These are phyloP conservation scores for Drosophila atripex DNA, from an alignment of 2,888 invertebrate species.

Conservation along the genomic window DNA sequence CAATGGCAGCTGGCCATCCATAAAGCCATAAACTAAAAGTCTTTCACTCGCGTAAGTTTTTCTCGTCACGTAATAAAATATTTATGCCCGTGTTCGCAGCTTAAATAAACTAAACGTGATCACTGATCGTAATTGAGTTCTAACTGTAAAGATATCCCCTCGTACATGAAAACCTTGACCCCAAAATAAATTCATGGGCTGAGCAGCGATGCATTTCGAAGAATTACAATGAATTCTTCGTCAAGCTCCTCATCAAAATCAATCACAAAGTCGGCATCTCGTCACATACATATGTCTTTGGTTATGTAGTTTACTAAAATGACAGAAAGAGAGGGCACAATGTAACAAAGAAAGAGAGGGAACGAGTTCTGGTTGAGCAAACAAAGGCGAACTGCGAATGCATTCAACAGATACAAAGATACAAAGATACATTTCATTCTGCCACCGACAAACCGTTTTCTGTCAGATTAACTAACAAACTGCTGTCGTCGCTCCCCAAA, in stretches of 20 bases:
- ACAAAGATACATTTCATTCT: slow-evolving; percentile 60
- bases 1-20: slow-evolving; percentile 32
- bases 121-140: slow-evolving; percentile 54
- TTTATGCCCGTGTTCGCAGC: slow-evolving; percentile 45
- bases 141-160: slow-evolving; percentile 55
- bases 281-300: slow-evolving; percentile 60
- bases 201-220: slow-evolving; percentile 51
- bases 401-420: slow-evolving; percentile 62
- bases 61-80: slow-evolving; percentile 57
- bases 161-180: slow-evolving; percentile 62
- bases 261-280: slow-evolving; percentile 60
- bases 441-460: slow-evolving; percentile 66
- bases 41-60: slow-evolving; percentile 14
- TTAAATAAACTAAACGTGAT: slow-evolving; percentile 64
- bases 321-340: slow-evolving; percentile 4
- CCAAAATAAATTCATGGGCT: slow-evolving; percentile 29
- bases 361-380: slow-evolving; percentile 23
- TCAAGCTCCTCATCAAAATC: slow-evolving; percentile 52
- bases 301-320: slow-evolving; percentile 40
- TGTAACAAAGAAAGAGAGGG: slow-evolving; percentile 8
- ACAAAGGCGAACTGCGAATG: slow-evolving; percentile 49
- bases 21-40: slow-evolving; percentile 35
- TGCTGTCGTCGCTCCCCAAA: slow-evolving; percentile 43
- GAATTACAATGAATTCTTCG: slow-evolving; percentile 34
- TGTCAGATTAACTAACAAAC: slow-evolving; percentile 72